These are phyloP conservation scores for Fissipunctia ypsillon DNA, from an alignment of 2,888 invertebrate species.

Conservation along the genomic window DNA sequence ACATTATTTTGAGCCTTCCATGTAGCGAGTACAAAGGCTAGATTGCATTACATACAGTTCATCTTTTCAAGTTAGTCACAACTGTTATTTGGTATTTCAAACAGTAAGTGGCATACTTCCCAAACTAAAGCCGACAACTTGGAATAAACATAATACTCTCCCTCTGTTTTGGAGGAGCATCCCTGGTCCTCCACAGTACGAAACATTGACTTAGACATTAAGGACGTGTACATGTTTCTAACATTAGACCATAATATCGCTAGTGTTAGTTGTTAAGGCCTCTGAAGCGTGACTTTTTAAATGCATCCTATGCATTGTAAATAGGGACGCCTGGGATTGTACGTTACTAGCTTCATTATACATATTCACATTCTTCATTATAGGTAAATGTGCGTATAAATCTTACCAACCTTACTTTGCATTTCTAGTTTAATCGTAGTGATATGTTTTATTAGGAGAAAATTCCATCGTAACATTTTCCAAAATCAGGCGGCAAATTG, in stretches of 20 bases:
- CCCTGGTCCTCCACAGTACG: conserved; percentile 28
- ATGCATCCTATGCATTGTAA: conserved; percentile 61
- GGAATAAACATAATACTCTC: conserved; percentile 20
- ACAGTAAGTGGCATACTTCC: conserved; percentile 51
- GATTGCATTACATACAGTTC: conserved; percentile 37
- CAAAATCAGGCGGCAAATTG: conserved; percentile 75
- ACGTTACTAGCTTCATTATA: conserved; percentile 34
- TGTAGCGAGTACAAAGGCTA: conserved; percentile 33
- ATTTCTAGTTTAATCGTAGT: conserved; percentile 68
- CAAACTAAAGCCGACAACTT: conserved; percentile 13
- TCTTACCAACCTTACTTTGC: conserved; percentile 49
- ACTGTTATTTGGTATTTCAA: conserved; percentile 68
- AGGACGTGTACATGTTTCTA: conserved; percentile 64
- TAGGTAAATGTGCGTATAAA: conserved; percentile 56
- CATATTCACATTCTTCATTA: conserved; percentile 44
- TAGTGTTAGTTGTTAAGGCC: conserved; percentile 58
- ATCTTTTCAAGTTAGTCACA: conserved; percentile 57
- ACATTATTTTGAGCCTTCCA: conserved; percentile 38
- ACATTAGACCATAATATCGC: conserved; percentile 36
- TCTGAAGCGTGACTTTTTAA: conserved; percentile 51
- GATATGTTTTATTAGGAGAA: conserved; percentile 80
- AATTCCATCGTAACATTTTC: conserved; percentile 70
- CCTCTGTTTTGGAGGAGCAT: not conserved
- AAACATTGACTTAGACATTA: conserved; percentile 70
- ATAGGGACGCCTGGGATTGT: conserved; percentile 33